A percentile compares a stretch with the other conserved stretches of the same genome.
phyloP scores from a whole-genome alignment of 2,797 vertebrate genomes.

The Cephalopachus bancanus region DNA sequence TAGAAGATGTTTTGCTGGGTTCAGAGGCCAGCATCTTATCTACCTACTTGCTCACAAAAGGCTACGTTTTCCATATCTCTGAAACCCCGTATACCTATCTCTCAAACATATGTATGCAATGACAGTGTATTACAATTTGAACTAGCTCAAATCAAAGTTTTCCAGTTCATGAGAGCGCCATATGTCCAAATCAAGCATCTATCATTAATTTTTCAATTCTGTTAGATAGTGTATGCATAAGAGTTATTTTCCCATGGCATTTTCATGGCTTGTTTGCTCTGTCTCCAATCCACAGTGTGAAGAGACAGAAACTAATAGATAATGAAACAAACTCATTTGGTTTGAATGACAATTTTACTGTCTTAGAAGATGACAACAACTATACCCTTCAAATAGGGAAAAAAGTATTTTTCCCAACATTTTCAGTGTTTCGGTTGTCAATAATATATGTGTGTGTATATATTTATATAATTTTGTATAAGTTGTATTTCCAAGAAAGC shows the following conservation, averaged over 20 bases:
- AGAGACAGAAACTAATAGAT: constrained; percentile 58
- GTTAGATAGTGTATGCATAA: background rate
- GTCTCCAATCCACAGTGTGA: background rate
- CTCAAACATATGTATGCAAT: background rate
- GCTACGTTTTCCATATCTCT: background rate
- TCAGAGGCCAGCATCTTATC: background rate
- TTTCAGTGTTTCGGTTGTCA: constrained; percentile 5
- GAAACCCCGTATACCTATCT: background rate
- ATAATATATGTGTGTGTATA: background rate
- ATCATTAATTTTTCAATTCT: constrained; percentile 61
- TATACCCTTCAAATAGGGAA: constrained; percentile 31
- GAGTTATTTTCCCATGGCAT: constrained; percentile 46
- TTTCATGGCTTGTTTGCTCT: constrained; percentile 4
- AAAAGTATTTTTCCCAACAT: constrained; percentile 33
- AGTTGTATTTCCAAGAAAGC: background rate
- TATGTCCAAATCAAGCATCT: constrained; percentile 32
- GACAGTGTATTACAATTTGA: constrained; percentile 4
- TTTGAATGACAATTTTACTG: constrained; percentile 62
- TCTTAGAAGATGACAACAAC: constrained; percentile 54
- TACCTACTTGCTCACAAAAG: background rate
- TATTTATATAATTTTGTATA: background rate
- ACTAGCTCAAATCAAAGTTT: constrained; percentile 52
- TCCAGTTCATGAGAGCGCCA: constrained; percentile 21
- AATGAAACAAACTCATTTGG: constrained; percentile 69
- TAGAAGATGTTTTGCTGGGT: background rate